Conservation (phyloP, 2,113 vertebrate genomes). For the Eurypyga helias region DNA sequence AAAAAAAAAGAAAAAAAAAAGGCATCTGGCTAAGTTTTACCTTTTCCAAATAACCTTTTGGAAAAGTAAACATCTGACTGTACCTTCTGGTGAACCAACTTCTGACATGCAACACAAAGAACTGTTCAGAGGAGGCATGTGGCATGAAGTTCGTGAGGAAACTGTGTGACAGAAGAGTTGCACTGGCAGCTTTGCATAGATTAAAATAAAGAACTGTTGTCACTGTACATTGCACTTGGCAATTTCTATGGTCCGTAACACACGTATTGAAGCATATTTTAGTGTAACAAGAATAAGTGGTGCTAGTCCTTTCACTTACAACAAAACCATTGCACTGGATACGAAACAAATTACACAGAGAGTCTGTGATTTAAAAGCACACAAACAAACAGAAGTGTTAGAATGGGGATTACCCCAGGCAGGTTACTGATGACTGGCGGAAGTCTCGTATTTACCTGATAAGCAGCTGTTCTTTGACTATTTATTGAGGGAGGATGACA, state of each 20-base stretch:
- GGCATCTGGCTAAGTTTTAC: neutral
- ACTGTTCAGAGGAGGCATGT: neutral
- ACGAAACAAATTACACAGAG: neutral
- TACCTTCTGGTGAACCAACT: neutral
- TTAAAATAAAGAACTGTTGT: neutral
- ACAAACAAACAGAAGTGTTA: neutral
- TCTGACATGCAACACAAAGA: neutral
- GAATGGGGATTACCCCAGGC: neutral
- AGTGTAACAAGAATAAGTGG: neutral
- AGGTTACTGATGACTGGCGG: neutral
- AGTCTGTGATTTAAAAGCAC: neutral
- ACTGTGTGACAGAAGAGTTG: neutral
- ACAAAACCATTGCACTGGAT: fast-evolving
- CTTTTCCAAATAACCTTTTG: neutral
- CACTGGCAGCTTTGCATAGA: neutral
- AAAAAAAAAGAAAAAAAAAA: too few species aligned
- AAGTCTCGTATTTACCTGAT: neutral
- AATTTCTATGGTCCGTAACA: neutral
- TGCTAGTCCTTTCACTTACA: neutral
- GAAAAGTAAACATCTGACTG: neutral
- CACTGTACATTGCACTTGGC: fast-evolving
- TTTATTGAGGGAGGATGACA: neutral
- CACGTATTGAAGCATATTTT: neutral
- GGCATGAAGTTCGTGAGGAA: neutral
- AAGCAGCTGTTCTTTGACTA: neutral